These are phyloP conservation scores for Agrotis exclamationis DNA, from an alignment of 2,888 invertebrate genomes.

Conservation along the genomic window DNA sequence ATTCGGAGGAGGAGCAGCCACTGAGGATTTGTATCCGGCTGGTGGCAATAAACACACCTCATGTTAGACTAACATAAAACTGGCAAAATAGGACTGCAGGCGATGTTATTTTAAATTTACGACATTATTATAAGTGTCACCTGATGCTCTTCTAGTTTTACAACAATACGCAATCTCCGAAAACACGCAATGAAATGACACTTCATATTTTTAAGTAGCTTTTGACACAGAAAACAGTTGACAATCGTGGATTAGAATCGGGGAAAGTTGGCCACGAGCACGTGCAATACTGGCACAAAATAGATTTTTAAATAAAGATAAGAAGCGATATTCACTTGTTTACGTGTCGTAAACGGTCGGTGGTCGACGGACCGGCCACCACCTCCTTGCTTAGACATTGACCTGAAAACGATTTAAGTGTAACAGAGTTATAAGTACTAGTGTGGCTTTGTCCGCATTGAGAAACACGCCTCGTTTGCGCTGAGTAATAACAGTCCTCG, in stretches of 20 bases:
- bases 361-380: conserved; percentile 66
- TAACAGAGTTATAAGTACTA: conserved; percentile 70
- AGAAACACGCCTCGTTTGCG: conserved; percentile 63
- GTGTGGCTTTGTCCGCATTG: conserved; percentile 66
- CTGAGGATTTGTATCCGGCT: no score
- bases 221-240: conserved; percentile 52
- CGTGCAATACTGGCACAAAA: conserved; percentile 57
- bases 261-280: conserved; percentile 50
- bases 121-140: neutral
- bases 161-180: conserved; percentile 28
- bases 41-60: no score
- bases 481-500: conserved; percentile 64
- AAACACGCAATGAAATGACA: conserved; percentile 34
- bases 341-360: conserved; percentile 65
- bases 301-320: conserved; percentile 63
- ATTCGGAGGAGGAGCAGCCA: no score
- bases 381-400: conserved; percentile 77
- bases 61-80: no score
- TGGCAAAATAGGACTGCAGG: no score
- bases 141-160: neutral
- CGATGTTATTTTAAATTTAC: no score
- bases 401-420: conserved; percentile 80
- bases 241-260: conserved; percentile 49
- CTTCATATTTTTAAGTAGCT: conserved; percentile 37
- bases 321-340: conserved; percentile 49